Evolutionary conservation across 2,113 vertebrate species (phyloP), one percentile per base, ranked within the genome.

Genomic region (Brachionichthys hirsutus): DNA sequence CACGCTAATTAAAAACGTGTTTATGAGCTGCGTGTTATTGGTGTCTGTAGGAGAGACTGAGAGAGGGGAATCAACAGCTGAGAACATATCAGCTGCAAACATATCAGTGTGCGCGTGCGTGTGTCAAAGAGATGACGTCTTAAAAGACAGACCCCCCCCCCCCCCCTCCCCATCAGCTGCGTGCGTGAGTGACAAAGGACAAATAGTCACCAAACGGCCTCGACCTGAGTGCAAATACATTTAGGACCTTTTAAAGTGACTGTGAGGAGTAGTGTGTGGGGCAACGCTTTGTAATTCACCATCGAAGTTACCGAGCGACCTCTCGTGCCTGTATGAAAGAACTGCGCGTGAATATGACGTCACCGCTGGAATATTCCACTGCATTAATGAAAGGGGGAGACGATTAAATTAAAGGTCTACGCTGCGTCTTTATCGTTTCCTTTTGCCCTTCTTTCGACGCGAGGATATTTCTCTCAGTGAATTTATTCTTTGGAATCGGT

Each of bases 161-260:
- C n/a, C n/a, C n/a, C n/a, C n/a, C n/a, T n/a, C n/a, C 73, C 84
- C 68, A 80, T 75, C 82, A 83, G 84, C 70, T 60, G 17, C 22
- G 66, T 45, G 54, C 46, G 54, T 48, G 40, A 17, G 62, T 75
- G 86, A 83, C 81, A 88, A 73, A 62, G 49, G 65, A 70, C 57
- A 69, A 30, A 71, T 54, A 65, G 58, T 60, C 73, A 70, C 73
- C 61, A 62, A 77, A 77, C 67, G 65, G 44, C 35, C 52, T 61
- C 61, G 52, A 75, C 64, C 68, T 75, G 51, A 77, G 67, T 58
- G 68, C 19, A 49, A 40, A 60, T 40, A 56, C 55, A 47, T 16
- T 45, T 59, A 22, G 16, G 24, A 52, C 54, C 15, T 62, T 5
- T 36, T 44, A 53, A 8, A 50, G 8, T 9, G 2, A 13, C 55